phyloP scores from a whole-genome alignment of 2,113 vertebrate genomes.

The Ptychochromis oligacanthus region DNA sequence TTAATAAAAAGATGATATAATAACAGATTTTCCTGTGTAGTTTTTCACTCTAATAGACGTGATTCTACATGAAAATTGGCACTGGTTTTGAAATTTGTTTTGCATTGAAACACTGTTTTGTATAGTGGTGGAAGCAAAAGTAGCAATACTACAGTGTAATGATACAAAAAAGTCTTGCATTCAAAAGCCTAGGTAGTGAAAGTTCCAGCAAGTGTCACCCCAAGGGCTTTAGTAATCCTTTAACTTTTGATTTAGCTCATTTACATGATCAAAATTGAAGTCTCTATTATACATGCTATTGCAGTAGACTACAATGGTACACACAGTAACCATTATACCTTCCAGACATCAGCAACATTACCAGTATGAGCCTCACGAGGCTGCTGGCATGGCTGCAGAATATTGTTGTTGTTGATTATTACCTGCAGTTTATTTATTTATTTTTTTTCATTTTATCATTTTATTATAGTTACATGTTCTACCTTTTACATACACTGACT shows the following conservation, averaged over 20 bases:
- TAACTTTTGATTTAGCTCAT: too few species aligned
- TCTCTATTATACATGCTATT: too few species aligned
- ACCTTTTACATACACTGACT: background rate
- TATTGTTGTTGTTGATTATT: background rate
- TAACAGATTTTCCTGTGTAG: constrained; percentile 27
- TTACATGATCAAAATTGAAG: too few species aligned
- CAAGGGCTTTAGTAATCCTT: too few species aligned
- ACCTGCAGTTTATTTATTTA: background rate
- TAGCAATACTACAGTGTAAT: too few species aligned
- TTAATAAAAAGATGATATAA: constrained; percentile 81
- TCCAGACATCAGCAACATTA: background rate
- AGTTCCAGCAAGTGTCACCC: too few species aligned
- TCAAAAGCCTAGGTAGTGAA: too few species aligned
- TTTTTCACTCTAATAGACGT: background rate
- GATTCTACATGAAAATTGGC: too few species aligned
- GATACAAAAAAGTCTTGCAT: too few species aligned
- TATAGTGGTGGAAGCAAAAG: too few species aligned
- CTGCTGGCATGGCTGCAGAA: background rate
- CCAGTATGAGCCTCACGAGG: background rate
- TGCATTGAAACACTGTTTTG: too few species aligned
- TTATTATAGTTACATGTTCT: background rate
- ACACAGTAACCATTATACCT: background rate
- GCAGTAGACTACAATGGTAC: background rate
- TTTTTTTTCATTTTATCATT: background rate
- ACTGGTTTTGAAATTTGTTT: too few species aligned